phyloP scores from a whole-genome alignment of 1,140 invertebrate genomes.

The Temnothorax nylanderi region DNA sequence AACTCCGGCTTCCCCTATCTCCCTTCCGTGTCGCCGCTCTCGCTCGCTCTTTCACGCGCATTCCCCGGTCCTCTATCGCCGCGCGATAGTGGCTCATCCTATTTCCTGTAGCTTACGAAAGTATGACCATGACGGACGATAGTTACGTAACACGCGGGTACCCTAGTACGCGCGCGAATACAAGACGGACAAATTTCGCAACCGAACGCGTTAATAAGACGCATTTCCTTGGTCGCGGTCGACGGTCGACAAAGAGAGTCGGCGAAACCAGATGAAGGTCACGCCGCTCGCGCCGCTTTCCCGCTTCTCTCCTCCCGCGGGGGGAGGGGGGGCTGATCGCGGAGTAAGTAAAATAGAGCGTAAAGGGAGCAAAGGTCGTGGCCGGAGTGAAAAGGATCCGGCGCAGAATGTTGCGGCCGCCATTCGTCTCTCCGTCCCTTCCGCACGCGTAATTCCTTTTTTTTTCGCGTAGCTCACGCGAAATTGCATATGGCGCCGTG shows the following conservation, averaged over 20 bases:
- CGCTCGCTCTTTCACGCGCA: not conserved
- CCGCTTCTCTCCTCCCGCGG: not conserved
- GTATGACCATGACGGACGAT: constrained; percentile 26
- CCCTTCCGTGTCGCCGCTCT: not conserved
- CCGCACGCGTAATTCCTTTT: constrained; percentile 61
- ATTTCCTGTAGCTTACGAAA: constrained; percentile 45
- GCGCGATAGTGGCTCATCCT: not conserved
- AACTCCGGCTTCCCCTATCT: constrained; percentile 54
- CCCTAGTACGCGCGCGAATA: not conserved
- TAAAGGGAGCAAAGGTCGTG: constrained; percentile 32
- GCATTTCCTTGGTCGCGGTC: constrained; percentile 10
- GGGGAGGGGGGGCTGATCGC: not conserved
- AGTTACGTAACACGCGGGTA: constrained; percentile 45
- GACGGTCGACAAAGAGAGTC: constrained; percentile 10
- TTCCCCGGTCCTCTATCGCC: constrained; percentile 9
- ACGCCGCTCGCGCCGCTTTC: not conserved
- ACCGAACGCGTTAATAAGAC: constrained; percentile 16
- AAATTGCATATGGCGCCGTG: constrained; percentile 83
- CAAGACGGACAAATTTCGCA: constrained; percentile 13
- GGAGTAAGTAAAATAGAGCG: constrained; percentile 41
- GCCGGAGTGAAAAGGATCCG: not conserved
- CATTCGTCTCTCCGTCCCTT: constrained; percentile 44
- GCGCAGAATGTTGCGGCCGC: not conserved
- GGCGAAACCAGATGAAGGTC: constrained; percentile 38
- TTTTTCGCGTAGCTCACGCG: constrained; percentile 66